Evolutionary conservation across 2,113 vertebrate species (phyloP).

Genomic region (Peromyscus leucopus): DNA sequence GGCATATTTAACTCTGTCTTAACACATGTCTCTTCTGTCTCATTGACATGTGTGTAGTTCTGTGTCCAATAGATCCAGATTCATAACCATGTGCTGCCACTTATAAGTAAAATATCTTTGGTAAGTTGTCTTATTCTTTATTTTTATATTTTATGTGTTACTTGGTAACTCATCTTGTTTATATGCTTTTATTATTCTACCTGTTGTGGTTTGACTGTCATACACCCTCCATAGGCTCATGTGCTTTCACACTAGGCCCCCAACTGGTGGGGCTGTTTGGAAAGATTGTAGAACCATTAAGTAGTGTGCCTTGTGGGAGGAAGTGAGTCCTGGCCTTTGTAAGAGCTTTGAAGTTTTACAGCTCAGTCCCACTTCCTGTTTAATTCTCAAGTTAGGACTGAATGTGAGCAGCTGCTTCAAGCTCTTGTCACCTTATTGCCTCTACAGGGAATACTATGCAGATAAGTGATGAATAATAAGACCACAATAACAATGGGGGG

Average conservation of each 20-base stretch:
- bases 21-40: no score
- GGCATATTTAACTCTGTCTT: neutral
- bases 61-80: neutral
- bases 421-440: neutral
- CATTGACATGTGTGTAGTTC: neutral
- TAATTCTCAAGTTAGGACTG: neutral
- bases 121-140: neutral
- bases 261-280: neutral
- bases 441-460: neutral
- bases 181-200: neutral
- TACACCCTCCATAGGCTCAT: neutral
- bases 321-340: neutral
- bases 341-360: neutral
- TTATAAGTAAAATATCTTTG: neutral
- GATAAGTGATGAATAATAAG: neutral
- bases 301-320: neutral
- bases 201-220: neutral
- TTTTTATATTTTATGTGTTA: neutral
- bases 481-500: neutral
- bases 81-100: neutral
- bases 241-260: neutral
- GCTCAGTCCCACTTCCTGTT: neutral
- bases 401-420: neutral
- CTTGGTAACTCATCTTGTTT: neutral
- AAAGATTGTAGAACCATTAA: neutral